phyloP scores from a whole-genome alignment of 2,797 vertebrate genomes.

The Scomberomorus guttatus region DNA sequence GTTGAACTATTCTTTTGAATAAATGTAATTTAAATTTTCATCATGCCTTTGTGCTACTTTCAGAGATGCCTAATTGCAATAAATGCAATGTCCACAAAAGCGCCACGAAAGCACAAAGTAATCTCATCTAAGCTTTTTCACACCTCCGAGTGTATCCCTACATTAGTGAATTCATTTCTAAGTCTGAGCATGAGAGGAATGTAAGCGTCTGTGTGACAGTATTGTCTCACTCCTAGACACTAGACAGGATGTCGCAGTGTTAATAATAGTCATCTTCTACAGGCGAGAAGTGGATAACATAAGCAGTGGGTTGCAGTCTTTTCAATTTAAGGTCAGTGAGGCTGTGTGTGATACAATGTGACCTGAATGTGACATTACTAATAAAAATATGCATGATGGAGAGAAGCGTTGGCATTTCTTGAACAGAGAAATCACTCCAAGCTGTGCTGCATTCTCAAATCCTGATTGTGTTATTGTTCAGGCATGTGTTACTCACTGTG shows the following conservation, averaged over 20 bases:
- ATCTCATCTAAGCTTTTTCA: slow-evolving; percentile 15
- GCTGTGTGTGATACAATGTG: background rate
- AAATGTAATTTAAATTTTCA: background rate
- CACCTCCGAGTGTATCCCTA: background rate
- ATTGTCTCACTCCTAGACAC: slow-evolving; percentile 61
- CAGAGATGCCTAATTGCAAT: background rate
- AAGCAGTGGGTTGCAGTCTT: slow-evolving; percentile 5
- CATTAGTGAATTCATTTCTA: slow-evolving; percentile 40
- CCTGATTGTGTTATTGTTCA: background rate
- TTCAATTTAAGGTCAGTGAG: slow-evolving; percentile 25
- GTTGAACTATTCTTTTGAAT: background rate
- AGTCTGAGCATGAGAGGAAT: slow-evolving; percentile 76
- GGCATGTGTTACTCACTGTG: background rate
- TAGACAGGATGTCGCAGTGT: slow-evolving; percentile 53
- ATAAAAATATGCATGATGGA: background rate
- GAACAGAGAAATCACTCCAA: background rate
- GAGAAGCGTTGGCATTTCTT: background rate
- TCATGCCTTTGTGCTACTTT: background rate
- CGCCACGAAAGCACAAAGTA: background rate
- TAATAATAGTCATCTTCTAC: slow-evolving; percentile 67
- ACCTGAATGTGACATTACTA: background rate
- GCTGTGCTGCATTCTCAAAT: background rate
- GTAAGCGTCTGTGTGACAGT: slow-evolving; percentile 62
- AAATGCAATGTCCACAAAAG: background rate
- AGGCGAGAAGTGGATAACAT: slow-evolving; percentile 22